These are phyloP conservation scores for Psilanteris sp. DNA, from an alignment of 1,140 invertebrate genomes.

Conservation along the genomic window DNA sequence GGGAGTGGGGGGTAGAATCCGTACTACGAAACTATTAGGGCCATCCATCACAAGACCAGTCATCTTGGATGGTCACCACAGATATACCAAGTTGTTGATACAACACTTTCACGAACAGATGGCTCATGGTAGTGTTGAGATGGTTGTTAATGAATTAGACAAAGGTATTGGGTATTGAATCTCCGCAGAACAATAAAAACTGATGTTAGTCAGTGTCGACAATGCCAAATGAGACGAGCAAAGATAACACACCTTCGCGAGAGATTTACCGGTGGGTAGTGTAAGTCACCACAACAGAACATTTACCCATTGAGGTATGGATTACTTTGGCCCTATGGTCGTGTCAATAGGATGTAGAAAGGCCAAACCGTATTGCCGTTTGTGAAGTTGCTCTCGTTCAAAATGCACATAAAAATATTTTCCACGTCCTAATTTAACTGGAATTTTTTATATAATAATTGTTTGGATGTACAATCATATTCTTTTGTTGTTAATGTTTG, in stretches of 20 bases:
- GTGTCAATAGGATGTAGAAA: conserved; percentile 30
- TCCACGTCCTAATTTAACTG: too few species aligned
- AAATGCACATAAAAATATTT: too few species aligned
- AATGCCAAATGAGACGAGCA: conserved; percentile 10
- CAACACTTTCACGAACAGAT: conserved; percentile 32
- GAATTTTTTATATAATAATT: too few species aligned
- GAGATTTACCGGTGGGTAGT: conserved; percentile 58
- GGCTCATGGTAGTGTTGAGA: conserved; percentile 47
- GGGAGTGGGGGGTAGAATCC: too few species aligned
- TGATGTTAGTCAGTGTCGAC: conserved; percentile 15
- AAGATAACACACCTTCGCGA: conserved; percentile 51
- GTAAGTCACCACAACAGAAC: conserved; percentile 27
- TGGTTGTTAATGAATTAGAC: conserved; percentile 47
- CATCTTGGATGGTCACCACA: too few species aligned
- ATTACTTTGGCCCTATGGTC: conserved; percentile 38
- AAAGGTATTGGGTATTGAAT: conserved; percentile 53
- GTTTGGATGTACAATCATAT: too few species aligned
- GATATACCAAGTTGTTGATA: not conserved
- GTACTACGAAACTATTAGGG: too few species aligned
- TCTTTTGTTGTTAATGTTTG: too few species aligned
- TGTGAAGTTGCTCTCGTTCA: too few species aligned
- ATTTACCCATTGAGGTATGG: conserved; percentile 27
- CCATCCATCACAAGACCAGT: too few species aligned
- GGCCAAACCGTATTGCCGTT: too few species aligned
- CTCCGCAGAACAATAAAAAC: conserved; percentile 13